Base-by-base conservation (phyloP, 2,888 invertebrate genomes). In the Quadriops clusia region DNA sequence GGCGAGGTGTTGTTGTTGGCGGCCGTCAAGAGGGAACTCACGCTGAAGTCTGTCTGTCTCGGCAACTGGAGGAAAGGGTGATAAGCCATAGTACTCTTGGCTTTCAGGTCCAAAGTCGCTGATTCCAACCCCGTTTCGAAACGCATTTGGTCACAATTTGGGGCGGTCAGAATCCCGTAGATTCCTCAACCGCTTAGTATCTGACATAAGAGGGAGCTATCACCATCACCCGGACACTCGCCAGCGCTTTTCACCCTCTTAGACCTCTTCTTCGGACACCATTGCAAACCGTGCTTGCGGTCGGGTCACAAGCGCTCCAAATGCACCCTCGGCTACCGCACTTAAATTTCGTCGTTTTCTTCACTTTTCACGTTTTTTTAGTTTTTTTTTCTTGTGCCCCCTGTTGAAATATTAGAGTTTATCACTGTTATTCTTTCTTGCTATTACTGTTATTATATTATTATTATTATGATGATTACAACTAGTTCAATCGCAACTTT, bases 11-110 rank as follows among this genome's bases (percentile, higher is more conserved):
- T 46, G 51, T 60, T 43, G 57, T 60, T 50, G 54, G 68, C 77
- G 50, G 83, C 81, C 60, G 83, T 85, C 63, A 89, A 74, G 68
- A 89, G 72, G 61, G 85, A 85, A 55, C 84, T 85, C 59, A 89
- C 86, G 71, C 84, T 84, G 71, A 89, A 87, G 71, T 89, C 89
- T 61, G 87, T 85, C 66, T 85, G 86, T 62, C 87, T 70, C 60
- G 84, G 82, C 65, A 85, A 79, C 69, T 87, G 83, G 68, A 90
- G 72, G 59, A 77, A 77, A 63, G 83, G 84, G 65, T 84, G 79
- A 70, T 84, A 82, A 63, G 76, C 84, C 79, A 83, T 83, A 65
- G 69, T 72, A 63, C 65, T 67, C 50, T 56, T 60, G 40, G 49
- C 45, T 49, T 49, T 51, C 44, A 47, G 44, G 46, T 52, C 53